Evolutionary conservation across 2,797 vertebrate species (phyloP), one percentile per base, ranked within the genome.

Genomic region (Poeciliopsis gracilis): DNA sequence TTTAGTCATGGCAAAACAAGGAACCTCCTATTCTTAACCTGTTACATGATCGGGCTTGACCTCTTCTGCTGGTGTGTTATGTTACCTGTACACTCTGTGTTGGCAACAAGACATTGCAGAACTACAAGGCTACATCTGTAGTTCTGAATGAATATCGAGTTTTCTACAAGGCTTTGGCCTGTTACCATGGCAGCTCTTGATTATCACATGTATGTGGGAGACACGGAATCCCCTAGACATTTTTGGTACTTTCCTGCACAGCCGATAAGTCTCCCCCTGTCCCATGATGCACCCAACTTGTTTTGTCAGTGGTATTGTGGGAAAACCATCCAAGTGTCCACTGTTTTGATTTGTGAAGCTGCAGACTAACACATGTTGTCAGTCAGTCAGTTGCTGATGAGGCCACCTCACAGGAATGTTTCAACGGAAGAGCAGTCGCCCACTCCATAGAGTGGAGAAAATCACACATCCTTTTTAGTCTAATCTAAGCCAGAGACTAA

Each of bases 371-470:
- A 87, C 71, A 76, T 81, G 75, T 51, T 4, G 79, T 46, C 16
- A 5, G 79, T 46, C 16, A 36, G 79, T 71, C 79, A 82, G 72
- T 55, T 77, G 82, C 78, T 51, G 55, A 72, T 91, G 90, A 92
- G 76, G 49, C 46, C 78, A 88, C 70, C 70, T 80, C 55, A 59
- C 38, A 90, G 84, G 88, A 94, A 94, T 93, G 89, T 85, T 77
- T 71, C 25, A 81, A 71, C 75, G 77, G 76, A 82, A 81, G 75
- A 82, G 49, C 79, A 46, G 87, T 51, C 78, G 59, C 76, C 67
- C 66, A 82, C 76, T 59, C 61, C 53, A 75, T 67, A 1, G 73
- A 76, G 73, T 82, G 73, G 67, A 76, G 2, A 33, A 84, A 82
- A 76, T 28, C 53, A 76, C 69, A 75, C 76, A 72, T 72, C 79